Evolutionary conservation across 2,888 invertebrate species (phyloP), one percentile per base, ranked within the genome.

Genomic region (Phortica okadai): DNA sequence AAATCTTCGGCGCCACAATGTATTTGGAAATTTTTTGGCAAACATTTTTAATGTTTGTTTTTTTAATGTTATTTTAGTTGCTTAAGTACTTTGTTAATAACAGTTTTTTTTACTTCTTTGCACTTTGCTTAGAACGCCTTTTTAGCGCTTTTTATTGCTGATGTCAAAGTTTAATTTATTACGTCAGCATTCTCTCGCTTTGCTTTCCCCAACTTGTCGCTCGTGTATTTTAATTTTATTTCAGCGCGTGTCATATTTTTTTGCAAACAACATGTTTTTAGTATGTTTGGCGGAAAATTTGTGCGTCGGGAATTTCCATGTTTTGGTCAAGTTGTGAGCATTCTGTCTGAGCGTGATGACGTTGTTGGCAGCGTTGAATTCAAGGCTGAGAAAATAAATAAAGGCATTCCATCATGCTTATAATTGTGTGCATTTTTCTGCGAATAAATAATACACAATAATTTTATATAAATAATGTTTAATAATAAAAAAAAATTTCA

Each of bases 321-420:
- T 33, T 33, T 33, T 33, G 33, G 56, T 16, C 56, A 56, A 16
- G 56, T n/a, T 56, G n/a, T 33, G 56, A 14, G 56, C 56, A 56
- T 56, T 56, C 56, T 56, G 56, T 56, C 56, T 56, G n/a, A 16
- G 56, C 56, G 56, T 56, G 56, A 56, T 14, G 56, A 33, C 33
- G 33, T 33, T 33, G 33, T 33, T 33, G 33, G 33, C 33, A 33
- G 33, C 33, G 33, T 33, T 33, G 33, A 33, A 33, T 4, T 33
- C 33, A 33, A 33, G 33, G 33, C 4, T 33, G 33, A 1, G 33
- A 33, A 33, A 33, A 33, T 33, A 33, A 33, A 33, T 33, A 33
- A 33, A 33, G 33, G 33, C 33, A 33, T 33, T 33, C 33, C 33
- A 33, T 33, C 33, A 33, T 33, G 33, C 1, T 33, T 33, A 4